Evolutionary conservation across 2,888 invertebrate genomes (phyloP).

Genomic region (Colostygia pectinataria): DNA sequence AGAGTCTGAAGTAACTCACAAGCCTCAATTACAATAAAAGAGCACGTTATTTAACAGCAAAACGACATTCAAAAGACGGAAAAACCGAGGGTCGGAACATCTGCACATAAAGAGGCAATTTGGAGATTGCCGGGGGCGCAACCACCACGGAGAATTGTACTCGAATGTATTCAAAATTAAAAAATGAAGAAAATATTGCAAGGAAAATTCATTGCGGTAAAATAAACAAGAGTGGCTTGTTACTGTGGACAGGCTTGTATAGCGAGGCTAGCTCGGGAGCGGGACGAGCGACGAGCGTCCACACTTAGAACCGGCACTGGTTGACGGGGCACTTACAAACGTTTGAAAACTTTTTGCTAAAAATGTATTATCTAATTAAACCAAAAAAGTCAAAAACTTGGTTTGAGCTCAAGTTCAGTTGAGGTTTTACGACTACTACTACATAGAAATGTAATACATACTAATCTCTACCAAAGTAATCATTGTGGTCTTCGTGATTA

Average conservation of each 20-base stretch:
- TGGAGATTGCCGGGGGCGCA: conserved; percentile 81
- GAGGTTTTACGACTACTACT: no score
- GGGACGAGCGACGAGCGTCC: conserved; percentile 1
- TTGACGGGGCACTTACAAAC: background rate
- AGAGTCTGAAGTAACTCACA: conserved; percentile 59
- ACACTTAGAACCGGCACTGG: conserved; percentile 11
- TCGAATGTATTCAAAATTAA: conserved; percentile 81
- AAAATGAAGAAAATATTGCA: conserved; percentile 77
- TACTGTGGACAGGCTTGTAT: conserved; percentile 48
- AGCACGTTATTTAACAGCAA: conserved; percentile 81
- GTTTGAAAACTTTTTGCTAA: background rate
- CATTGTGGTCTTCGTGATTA: no score
- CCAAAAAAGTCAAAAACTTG: no score
- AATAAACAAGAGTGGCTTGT: conserved; percentile 78
- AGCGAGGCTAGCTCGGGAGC: conserved; percentile 28
- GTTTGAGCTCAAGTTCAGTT: no score
- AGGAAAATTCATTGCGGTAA: conserved; percentile 78
- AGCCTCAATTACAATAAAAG: conserved; percentile 76
- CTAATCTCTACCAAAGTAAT: no score
- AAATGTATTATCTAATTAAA: no score
- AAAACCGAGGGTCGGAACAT: conserved; percentile 81
- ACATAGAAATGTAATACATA: no score
- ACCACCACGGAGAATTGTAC: conserved; percentile 77
- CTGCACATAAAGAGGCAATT: conserved; percentile 83
- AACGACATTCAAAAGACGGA: conserved; percentile 82